A percentile compares a stretch with the other conserved stretches of the same genome.
Conservation (phyloP, 1,140 invertebrate genomes). For the Leptestheria dahalacensis region DNA sequence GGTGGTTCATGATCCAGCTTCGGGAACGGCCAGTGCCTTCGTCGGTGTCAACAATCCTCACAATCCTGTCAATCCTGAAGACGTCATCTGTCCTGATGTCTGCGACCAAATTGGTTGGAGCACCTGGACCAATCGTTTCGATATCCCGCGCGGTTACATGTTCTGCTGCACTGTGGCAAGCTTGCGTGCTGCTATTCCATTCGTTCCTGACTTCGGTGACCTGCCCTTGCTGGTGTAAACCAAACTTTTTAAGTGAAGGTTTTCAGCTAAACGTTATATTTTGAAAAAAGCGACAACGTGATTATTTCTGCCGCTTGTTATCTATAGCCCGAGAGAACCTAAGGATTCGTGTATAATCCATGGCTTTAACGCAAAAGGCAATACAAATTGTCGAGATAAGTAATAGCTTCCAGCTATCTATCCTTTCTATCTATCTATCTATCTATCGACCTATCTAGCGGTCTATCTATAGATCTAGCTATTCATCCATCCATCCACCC, state of each 20-base stretch:
- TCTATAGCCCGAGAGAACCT: too few relatives aligned
- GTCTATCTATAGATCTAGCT: too few relatives aligned
- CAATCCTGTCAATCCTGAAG: slow-evolving; percentile 25
- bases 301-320: too few relatives aligned
- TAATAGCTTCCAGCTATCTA: too few relatives aligned
- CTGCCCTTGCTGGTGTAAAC: slow-evolving; percentile 4
- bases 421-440: too few relatives aligned
- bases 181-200: slow-evolving; percentile 5
- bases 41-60: slow-evolving; percentile 20
- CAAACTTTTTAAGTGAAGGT: neutral
- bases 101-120: slow-evolving; percentile 36
- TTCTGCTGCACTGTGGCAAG: slow-evolving; percentile 37
- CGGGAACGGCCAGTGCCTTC: slow-evolving; percentile 16
- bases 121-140: slow-evolving; percentile 31
- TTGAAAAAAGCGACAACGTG: too few relatives aligned
- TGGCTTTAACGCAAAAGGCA: too few relatives aligned
- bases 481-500: too few relatives aligned
- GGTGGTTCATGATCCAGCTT: slow-evolving; percentile 13
- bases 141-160: slow-evolving; percentile 40
- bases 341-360: too few relatives aligned
- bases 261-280: too few relatives aligned
- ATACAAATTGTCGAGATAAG: too few relatives aligned
- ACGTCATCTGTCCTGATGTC: slow-evolving; percentile 33
- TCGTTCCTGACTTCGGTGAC: slow-evolving; percentile 9
- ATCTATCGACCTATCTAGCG: too few relatives aligned